Evolutionary conservation across 2,888 invertebrate genomes (phyloP), one percentile per base, ranked within the genome.

Genomic region (Pogonocherus hispidulus): DNA sequence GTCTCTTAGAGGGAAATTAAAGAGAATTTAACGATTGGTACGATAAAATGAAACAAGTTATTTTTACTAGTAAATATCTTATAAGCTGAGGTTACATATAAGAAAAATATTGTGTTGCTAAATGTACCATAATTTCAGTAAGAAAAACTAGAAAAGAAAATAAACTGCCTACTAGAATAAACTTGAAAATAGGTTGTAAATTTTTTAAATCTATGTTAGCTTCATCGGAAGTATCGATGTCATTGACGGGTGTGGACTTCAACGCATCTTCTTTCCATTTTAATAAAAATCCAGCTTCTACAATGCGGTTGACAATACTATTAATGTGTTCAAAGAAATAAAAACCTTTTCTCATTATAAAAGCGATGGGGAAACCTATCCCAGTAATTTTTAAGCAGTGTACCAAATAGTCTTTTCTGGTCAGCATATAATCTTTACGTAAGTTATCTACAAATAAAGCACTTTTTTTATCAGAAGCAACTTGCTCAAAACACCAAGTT

Each of bases 271-370:
- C 22, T 16, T 22, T 3, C 57, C 44, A 57, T 23, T 44, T 46
- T 0, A 35, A 9, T 16, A 57, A 37, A 3, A 57, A 23, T 3
- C 57, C 57, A 8, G 57, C 57, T 44, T 27, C 44, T 9, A 44
- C 20, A 44, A 46, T 18, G 6, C 22, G 20, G 4, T 11, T 20
- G 3, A 57, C 22, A 9, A 46, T 57, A 9, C 8, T 23, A 46
- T 57, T 18, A 9, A 57, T 44, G 16, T 20, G 9, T 8, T 1
- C 16, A 23, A 6, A 46, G 14, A 57, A 18, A 14, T 22, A 44
- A 57, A 57, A 57, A 2, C 57, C 57, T 11, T 27, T 57, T 9
- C 3, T 20, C 0, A 27, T 23, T 22, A 57, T 18, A 23, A 57
- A 20, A 6, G 14, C 16, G 6, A 56, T 27, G 27, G 8, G 27